phyloP scores from a whole-genome alignment of 1,140 invertebrate species.

The Drosophila pseudoananassae region DNA sequence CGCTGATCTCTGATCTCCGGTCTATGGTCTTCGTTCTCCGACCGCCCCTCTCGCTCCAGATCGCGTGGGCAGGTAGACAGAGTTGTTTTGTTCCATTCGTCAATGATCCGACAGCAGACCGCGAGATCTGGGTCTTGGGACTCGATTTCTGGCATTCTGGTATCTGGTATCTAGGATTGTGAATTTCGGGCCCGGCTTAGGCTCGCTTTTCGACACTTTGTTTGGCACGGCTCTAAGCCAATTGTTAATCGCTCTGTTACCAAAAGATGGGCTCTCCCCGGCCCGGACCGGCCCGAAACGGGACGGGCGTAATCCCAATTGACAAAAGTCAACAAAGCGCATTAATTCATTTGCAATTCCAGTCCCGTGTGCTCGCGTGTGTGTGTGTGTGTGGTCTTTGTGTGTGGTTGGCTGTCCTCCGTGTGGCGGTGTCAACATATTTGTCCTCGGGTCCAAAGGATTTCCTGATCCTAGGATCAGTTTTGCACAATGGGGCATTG shows the following conservation, averaged over 20 bases:
- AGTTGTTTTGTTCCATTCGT: conserved; percentile 49
- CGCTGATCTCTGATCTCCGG: conserved; percentile 66
- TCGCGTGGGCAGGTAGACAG: conserved; percentile 75
- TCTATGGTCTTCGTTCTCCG: not conserved
- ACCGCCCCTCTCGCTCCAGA: conserved; percentile 16
- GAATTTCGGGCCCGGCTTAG: conserved; percentile 57
- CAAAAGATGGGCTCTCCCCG: conserved; percentile 4
- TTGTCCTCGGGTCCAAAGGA: conserved; percentile 34
- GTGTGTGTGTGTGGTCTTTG: conserved; percentile 15
- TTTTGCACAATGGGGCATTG: not conserved
- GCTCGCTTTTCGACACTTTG: conserved; percentile 79
- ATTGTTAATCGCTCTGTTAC: conserved; percentile 61
- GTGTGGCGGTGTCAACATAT: conserved; percentile 51
- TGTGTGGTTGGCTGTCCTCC: conserved; percentile 30
- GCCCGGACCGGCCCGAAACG: not conserved
- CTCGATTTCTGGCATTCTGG: not conserved
- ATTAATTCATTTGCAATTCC: conserved; percentile 80
- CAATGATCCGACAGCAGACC: conserved; percentile 46
- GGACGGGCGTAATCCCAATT: conserved; percentile 70
- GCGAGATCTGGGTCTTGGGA: conserved; percentile 21
- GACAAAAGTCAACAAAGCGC: conserved; percentile 81
- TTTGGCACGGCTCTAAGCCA: conserved; percentile 79
- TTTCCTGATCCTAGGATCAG: conserved; percentile 31
- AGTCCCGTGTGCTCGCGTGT: not conserved
- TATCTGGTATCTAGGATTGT: conserved; percentile 7